A percentile compares a stretch with the other conserved stretches of the same genome.
Conservation (phyloP, 1,140 invertebrate genomes). For the Copidosoma floridanum region DNA sequence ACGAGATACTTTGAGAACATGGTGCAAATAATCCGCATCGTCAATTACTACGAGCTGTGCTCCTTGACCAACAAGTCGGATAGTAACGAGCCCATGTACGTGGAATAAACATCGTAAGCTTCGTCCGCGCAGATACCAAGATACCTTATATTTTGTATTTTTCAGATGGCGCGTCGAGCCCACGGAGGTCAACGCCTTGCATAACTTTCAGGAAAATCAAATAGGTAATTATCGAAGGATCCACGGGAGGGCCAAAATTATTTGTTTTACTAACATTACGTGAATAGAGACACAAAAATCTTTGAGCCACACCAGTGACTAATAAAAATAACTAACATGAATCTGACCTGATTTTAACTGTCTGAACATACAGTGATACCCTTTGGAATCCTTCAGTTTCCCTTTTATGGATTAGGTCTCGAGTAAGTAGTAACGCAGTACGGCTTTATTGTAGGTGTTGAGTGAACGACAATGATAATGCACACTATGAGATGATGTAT, state of each 20-base stretch:
- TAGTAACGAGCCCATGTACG: constrained; percentile 46
- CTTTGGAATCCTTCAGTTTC: constrained; percentile 71
- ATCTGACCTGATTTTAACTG: no score
- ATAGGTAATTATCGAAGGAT: constrained; percentile 68
- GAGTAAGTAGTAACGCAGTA: constrained; percentile 51
- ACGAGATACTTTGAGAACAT: constrained; percentile 66
- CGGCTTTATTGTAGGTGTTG: neutral
- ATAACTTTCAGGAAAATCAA: constrained; percentile 70
- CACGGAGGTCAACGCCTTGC: constrained; percentile 73
- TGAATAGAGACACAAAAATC: no score
- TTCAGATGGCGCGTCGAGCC: constrained; percentile 68
- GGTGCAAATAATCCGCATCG: constrained; percentile 54
- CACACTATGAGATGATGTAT: no score
- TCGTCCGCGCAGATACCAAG: no score
- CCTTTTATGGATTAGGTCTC: constrained; percentile 60
- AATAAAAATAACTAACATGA: no score
- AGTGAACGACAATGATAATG: no score
- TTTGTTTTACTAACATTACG: no score
- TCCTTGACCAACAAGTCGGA: constrained; percentile 37
- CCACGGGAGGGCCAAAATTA: no score
- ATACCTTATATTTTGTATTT: no score
- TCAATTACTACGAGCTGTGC: constrained; percentile 19
- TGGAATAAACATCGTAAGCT: no score
- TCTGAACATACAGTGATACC: constrained; percentile 74
- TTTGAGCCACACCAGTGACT: no score